Percentiles rank a stretch among this genome's conserved stretches.
These are phyloP conservation scores for Listronotus oregonensis DNA, from an alignment of 1,140 invertebrate species.

Conservation along the genomic window DNA sequence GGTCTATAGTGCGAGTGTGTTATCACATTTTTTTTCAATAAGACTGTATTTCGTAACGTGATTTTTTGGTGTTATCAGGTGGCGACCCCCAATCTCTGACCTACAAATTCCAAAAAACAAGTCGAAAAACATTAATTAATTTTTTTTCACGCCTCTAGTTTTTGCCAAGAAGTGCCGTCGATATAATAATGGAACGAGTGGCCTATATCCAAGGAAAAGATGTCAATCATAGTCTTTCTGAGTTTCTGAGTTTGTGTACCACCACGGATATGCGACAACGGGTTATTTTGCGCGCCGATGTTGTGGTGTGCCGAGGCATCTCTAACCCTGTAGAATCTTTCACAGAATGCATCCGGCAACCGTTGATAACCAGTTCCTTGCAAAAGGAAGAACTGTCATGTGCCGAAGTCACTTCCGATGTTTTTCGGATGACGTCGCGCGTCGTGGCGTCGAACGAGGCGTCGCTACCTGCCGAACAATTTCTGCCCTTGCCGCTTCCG, in stretches of 20 bases:
- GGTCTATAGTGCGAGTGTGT: neutral
- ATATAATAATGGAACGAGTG: too few relatives aligned
- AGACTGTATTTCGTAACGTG: too few relatives aligned
- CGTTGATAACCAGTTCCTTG: neutral
- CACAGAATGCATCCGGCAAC: neutral
- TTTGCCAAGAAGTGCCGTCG: too few relatives aligned
- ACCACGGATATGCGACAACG: slow-evolving; percentile 5
- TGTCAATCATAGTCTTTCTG: neutral
- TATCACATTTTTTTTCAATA: too few relatives aligned
- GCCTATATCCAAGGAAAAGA: too few relatives aligned
- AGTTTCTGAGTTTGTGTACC: neutral
- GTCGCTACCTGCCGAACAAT: slow-evolving; percentile 1
- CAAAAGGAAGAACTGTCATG: slow-evolving; percentile 3
- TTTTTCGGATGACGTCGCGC: slow-evolving; percentile 5
- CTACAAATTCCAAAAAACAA: too few relatives aligned
- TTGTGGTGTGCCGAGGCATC: neutral
- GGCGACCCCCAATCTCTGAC: too few relatives aligned
- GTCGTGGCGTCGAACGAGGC: neutral
- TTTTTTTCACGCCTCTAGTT: too few relatives aligned
- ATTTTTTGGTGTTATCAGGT: too few relatives aligned
- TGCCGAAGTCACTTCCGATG: neutral
- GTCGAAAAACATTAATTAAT: too few relatives aligned
- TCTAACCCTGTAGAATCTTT: neutral
- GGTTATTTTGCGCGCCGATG: slow-evolving; percentile 1
- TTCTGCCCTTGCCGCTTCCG: neutral